Conservation (phyloP, 30 jellyfish, hydroid and myxozoan species). For the Cassiopea xamachana region DNA sequence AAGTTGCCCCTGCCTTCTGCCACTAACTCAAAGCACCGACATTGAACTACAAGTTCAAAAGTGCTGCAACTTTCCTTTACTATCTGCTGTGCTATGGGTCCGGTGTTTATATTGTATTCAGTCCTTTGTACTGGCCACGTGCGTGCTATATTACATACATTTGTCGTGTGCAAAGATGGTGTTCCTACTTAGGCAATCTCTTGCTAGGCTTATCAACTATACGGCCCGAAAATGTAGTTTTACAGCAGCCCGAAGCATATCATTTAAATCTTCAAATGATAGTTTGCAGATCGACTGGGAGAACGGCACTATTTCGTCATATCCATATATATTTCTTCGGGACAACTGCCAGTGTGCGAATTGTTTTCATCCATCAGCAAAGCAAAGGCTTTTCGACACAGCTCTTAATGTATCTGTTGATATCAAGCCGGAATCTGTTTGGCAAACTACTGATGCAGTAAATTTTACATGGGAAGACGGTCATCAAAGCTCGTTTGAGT, state of each 20-base stretch:
- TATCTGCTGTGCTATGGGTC: no score
- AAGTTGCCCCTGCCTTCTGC: no score
- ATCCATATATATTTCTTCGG: constrained; percentile 79
- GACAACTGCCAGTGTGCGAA: constrained; percentile 87
- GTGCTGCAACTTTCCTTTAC: no score
- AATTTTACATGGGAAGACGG: constrained; percentile 77
- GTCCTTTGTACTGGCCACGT: no score
- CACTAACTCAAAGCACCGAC: no score
- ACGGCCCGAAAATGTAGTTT: not conserved
- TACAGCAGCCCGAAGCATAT: not conserved
- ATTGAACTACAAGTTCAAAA: no score
- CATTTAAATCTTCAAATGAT: constrained; percentile 2
- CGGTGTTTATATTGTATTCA: no score
- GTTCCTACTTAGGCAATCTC: not conserved
- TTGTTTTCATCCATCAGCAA: constrained; percentile 72
- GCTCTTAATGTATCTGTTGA: constrained; percentile 36
- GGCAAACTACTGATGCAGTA: constrained; percentile 20
- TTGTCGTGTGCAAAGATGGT: no score
- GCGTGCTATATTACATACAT: no score
- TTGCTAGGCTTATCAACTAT: not conserved
- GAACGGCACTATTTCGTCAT: constrained; percentile 24
- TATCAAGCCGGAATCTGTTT: constrained; percentile 43
- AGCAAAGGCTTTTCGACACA: constrained; percentile 66
- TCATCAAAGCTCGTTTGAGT: constrained; percentile 54
- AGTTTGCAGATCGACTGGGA: constrained; percentile 38